Base-by-base conservation (phyloP, 1,140 invertebrate species). In the Nautilus pompilius region DNA sequence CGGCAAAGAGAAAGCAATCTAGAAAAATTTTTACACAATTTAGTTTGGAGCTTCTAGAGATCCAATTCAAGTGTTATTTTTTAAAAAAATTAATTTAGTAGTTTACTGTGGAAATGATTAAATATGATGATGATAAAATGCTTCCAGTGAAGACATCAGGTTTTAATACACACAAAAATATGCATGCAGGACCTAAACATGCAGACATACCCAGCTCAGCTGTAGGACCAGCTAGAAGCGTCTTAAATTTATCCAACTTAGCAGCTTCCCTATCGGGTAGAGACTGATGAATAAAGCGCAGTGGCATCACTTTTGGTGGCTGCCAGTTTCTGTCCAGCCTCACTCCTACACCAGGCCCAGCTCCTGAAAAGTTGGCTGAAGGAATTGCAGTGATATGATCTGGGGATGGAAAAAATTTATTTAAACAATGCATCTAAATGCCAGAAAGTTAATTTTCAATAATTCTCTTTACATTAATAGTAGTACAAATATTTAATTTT, bases 241-340 rank as follows among this genome's bases (percentile, higher is more conserved):
- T 53, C 62, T 72, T 73, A 61, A 80, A 74, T 66, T 76, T 77
- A 30, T 78, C 76, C n/a, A 76, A 49, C 46, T 74, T 74, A 46
- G 88, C 90, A 77, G 90, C 89, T 75, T 89, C 90, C 75, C 80
- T 74, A 48, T 85, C 84, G 41, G 74, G 83, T 2, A 65, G 49
- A 22, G 63, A 51, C 17, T 70, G 62, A 33, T 78, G 73, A 13
- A 64, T 71, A 41, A 70, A 75, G 17, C 75, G 66, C 15, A 79
- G 69, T n/a, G 71, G 66, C 28, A 70, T 78, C 20, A 68, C 68
- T 56, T 77, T 77, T 13, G 75, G 72, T 3, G 72, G 70, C 60
- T 75, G 68, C 69, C 69, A 77, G 17, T 56, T 58, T 33, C 66
- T 72, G 51, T 77, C 78, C 22, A 82, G 71, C 32, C 82, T 68